Conservation (phyloP, 1,140 invertebrate genomes). For the Cotesia typhae region DNA sequence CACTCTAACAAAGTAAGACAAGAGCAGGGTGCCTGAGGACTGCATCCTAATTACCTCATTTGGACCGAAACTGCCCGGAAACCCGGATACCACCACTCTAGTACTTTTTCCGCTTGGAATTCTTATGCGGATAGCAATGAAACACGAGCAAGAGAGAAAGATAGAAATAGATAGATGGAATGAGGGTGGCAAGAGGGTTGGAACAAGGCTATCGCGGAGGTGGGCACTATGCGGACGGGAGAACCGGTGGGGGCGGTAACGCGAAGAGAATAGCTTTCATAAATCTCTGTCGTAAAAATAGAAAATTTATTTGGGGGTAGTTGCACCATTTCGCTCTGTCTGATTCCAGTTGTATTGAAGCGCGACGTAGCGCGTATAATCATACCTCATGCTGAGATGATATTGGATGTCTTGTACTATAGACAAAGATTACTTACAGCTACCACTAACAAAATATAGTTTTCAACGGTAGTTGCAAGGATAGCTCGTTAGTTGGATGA, state of each 20-base stretch:
- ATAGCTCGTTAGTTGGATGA: conserved; percentile 39
- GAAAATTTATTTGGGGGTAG: conserved; percentile 43
- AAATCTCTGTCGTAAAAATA: conserved; percentile 47
- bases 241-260: conserved; percentile 40
- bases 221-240: conserved; percentile 22
- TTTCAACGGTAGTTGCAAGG: background rate
- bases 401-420: background rate
- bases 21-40: conserved; percentile 48
- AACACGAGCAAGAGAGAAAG: conserved; percentile 22
- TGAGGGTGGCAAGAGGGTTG: conserved; percentile 30
- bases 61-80: conserved; percentile 58
- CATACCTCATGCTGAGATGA: background rate
- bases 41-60: conserved; percentile 66
- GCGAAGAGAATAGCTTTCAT: conserved; percentile 47
- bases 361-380: background rate
- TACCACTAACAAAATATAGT: background rate
- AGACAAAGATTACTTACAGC: background rate
- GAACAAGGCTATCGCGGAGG: conserved; percentile 16
- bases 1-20: background rate
- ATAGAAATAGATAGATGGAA: conserved; percentile 36
- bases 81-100: conserved; percentile 44
- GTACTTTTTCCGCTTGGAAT: conserved; percentile 11
- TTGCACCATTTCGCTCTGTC: conserved; percentile 16
- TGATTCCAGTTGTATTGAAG: conserved; percentile 12
- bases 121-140: conserved; percentile 20